Evolutionary conservation across 2,113 vertebrate genomes (phyloP).

Genomic region (Castor canadensis): DNA sequence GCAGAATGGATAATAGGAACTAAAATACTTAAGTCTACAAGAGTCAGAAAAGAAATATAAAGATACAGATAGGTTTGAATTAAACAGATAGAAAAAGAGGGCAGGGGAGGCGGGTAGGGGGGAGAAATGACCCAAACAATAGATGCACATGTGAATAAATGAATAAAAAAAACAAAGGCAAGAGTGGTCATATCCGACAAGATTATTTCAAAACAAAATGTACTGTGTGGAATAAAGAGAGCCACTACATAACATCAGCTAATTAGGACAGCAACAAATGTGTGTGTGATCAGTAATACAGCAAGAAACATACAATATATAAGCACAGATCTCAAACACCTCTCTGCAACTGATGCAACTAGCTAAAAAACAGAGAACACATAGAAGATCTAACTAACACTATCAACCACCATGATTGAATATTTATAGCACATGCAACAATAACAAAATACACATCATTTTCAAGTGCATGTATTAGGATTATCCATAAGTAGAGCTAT

Average conservation of each 20-base stretch:
- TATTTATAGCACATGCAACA: neutral
- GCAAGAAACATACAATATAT: neutral
- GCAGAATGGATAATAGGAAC: neutral
- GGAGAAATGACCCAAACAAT: too few relatives aligned
- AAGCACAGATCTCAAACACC: neutral
- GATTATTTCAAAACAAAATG: conserved; percentile 29
- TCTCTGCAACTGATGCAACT: neutral
- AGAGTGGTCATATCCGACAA: neutral
- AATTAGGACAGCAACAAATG: neutral
- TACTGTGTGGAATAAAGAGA: neutral
- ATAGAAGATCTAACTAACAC: neutral
- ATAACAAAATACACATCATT: neutral
- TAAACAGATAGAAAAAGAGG: neutral
- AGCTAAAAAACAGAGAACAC: neutral
- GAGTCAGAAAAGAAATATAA: neutral
- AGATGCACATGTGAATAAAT: too few relatives aligned
- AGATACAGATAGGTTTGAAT: neutral
- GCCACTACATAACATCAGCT: neutral
- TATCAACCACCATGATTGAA: neutral
- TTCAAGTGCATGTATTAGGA: neutral
- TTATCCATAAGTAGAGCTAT: neutral
- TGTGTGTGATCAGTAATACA: neutral
- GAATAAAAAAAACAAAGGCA: too few relatives aligned
- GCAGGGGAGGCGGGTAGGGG: neutral
- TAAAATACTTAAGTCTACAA: neutral